Base-by-base conservation (phyloP, 2,888 invertebrate species). In the Hirtodrosophila cameraria region DNA sequence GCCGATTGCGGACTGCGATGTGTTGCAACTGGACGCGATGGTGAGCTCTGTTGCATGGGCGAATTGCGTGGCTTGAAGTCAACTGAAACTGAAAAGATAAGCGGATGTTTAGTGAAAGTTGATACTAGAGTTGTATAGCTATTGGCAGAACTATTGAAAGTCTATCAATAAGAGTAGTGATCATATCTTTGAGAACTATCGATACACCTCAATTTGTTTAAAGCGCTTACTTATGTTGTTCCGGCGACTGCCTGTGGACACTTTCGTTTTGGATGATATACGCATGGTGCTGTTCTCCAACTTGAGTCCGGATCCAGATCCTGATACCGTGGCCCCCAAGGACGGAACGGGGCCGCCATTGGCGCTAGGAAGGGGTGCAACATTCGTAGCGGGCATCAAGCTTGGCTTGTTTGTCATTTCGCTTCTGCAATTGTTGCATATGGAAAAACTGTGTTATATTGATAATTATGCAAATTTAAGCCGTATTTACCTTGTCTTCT, bases 401-500 rank as follows among this genome's bases (percentile, higher is more conserved):
- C 73, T 85, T 64, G 84, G 85, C 81, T 90, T 90, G 78, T 78
- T 89, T 81, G 88, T 82, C 76, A 89, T 80, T 87, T 90, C 90
- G 80, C 83, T 90, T 74, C 88, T 88, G 57, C 11, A 75, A 63
- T 8, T 7, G 15, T n/a, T n/a, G 6, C 8, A 3, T 31, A 13
- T 20, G 28, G 6, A 7, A 23, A 15, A 9, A n/a, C 3, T 9
- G 6, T 41, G 16, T 1, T 35, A 2, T 6, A 7, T 13, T 13
- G 6, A 0, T 3, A 4, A 12, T 23, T 33, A 2, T 8, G 13
- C 28, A 20, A 27, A 11, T 18, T n/a, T 2, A 12, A 7, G 2
- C 1, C 3, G 8, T 8, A 86, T 92, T 88, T 88, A 96, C 94
- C 97, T 94, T 46, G 97, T 97, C 91, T 97, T 97, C 91, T 97